Evolutionary conservation across 2,113 vertebrate genomes (phyloP), one percentile per base, ranked within the genome.

Genomic region (Empidonax traillii): DNA sequence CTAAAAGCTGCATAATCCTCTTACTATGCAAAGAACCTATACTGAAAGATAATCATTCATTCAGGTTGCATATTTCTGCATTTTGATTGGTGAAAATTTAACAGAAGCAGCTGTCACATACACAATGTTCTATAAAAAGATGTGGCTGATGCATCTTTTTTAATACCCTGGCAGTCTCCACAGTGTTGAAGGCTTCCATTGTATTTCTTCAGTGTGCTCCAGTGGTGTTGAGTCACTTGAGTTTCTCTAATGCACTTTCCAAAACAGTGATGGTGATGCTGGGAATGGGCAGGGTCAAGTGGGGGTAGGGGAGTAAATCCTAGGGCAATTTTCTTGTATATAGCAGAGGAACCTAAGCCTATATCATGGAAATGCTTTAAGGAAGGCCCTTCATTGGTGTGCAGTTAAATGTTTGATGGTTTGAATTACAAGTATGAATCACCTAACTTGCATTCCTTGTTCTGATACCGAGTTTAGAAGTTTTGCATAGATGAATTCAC

Each of bases 1-100:
- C 8, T 1, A 80, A 95, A 96, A 90, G 81, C 82, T 94, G 43
- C 63, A 74, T 86, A 91, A 95, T 96, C 90, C 76, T 89, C 81
- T 93, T 96, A 66, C 44, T 86, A 12, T 86, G 75, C 56, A 72
- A 49, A 93, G 68, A 74, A 81, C 46, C 31, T 88, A 21, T 75
- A 72, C n/a, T 68, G 79, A 77, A 47, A 71, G 47, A 80, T 82
- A 66, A 62, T 87, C 2, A 43, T 52, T 94, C 47, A 75, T 93
- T 94, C 85, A 81, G 46, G 56, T 86, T 94, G 90, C 90, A 20
- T 80, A 75, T 80, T 84, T 93, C 87, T 94, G 73, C 65, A n/a
- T 82, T 92, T 86, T 84, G 59, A 46, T 67, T 80, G 73, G 28
- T 80, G n/a, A 63, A 88, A 94, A 84, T 51, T 20, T n/a, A 79